Base-by-base conservation (phyloP, 2,113 vertebrate species). In the Garra rufa region DNA sequence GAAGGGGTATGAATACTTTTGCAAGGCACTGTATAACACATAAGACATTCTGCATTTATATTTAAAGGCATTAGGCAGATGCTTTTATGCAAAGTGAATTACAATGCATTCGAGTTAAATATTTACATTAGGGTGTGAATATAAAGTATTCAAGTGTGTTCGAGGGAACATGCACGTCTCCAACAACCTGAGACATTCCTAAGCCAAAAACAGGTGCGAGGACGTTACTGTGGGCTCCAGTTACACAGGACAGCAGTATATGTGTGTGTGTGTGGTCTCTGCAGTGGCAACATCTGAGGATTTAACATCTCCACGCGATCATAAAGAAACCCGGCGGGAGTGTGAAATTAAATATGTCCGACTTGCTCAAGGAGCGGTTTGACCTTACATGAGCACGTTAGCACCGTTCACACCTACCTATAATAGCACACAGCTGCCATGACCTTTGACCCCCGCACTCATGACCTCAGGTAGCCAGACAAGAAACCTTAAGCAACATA, bases 141-240 rank as follows among this genome's bases (percentile, higher is more conserved):
- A 69, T 38, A 5, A 3, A 34, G 34, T 21, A 3, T 21, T 55
- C 9, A 21, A 10, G 65, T 71, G 63, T 71, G 43, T 69, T 52
- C 63, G 70, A 44, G 59, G 10, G 24, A 4, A 43, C 44, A 6
- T 24, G 30, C 28, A 67, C 38, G 48, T 69, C 44, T 38, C 11
- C 28, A 24, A 17, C 73, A 82, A 61, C 70, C 55, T n/a, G 26
- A 85, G 48, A 83, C 75, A 24, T 46, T 84, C 44, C 82, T 81
- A 82, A 90, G 65, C 21, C 74, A 34, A 85, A 50, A 76, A 89
- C 92, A 92, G 92, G 89, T 92, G 91, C 81, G 57, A 21, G 81
- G 79, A 70, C 71, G 15, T 81, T 70, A 73, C 70, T 82, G 41
- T 82, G 21, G 82, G 73, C 65, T 77, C 76, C 67, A 3, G 73